These are phyloP conservation scores for Antheraea pernyi DNA, from an alignment of 1,140 invertebrate genomes.

Conservation along the genomic window DNA sequence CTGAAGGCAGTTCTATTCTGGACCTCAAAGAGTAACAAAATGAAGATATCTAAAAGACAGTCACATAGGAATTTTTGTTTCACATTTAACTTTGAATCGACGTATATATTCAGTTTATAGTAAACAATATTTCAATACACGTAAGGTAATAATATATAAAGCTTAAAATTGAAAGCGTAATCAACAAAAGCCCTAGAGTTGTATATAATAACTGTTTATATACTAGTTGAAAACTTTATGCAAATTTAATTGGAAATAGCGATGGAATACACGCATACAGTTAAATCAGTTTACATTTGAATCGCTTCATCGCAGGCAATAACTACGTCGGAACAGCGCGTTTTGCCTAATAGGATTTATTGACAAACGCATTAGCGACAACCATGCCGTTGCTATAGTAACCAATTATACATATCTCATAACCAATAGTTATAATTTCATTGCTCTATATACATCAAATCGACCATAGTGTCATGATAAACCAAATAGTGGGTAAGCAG, in stretches of 20 bases:
- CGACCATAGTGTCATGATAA: neutral
- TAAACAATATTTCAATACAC: too few relatives aligned
- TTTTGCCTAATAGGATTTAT: slow-evolving; percentile 14
- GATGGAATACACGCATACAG: neutral
- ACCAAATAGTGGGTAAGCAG: neutral
- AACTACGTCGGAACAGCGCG: neutral
- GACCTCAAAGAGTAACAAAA: too few relatives aligned
- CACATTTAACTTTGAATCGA: too few relatives aligned
- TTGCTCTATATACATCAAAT: neutral
- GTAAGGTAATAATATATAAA: neutral
- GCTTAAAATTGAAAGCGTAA: neutral
- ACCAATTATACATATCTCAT: slow-evolving; percentile 8
- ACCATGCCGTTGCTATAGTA: slow-evolving; percentile 4
- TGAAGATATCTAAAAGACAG: too few relatives aligned
- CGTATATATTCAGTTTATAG: too few relatives aligned
- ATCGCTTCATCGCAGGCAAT: neutral
- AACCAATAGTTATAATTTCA: slow-evolving; percentile 4
- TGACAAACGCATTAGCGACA: slow-evolving; percentile 11
- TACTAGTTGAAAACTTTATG: neutral
- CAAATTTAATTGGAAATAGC: neutral
- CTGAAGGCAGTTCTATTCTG: too few relatives aligned
- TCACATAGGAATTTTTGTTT: too few relatives aligned
- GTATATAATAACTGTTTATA: neutral
- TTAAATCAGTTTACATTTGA: slow-evolving; percentile 1
- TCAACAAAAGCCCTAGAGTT: neutral